These are phyloP conservation scores for Pristis pectinata DNA, from an alignment of 2,797 vertebrate genomes.

Conservation along the genomic window DNA sequence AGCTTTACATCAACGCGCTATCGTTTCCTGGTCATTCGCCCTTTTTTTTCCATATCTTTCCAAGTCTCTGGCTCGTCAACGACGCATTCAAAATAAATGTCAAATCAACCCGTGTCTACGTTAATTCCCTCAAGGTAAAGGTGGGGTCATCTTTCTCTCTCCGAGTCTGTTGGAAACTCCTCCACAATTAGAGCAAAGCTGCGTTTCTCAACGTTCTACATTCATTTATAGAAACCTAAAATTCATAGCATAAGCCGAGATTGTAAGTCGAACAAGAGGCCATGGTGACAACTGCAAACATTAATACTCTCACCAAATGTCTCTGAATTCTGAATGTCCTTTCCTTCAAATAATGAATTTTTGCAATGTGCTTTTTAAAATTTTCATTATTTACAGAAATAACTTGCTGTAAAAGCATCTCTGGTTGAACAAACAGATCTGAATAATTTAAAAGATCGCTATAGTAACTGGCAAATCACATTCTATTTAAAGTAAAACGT, in stretches of 20 bases:
- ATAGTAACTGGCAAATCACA: not conserved
- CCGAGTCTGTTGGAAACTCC: not conserved
- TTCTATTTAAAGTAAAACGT: not conserved
- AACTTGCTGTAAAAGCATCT: too few relatives aligned
- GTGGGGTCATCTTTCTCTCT: not conserved
- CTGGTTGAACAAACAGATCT: too few relatives aligned
- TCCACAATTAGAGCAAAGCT: not conserved
- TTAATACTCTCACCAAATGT: not conserved
- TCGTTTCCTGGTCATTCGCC: too few relatives aligned
- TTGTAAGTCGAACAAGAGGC: not conserved
- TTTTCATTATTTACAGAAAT: not conserved
- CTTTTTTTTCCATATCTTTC: not conserved
- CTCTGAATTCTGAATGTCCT: not conserved
- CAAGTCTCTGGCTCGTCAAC: not conserved
- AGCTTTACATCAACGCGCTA: too few relatives aligned
- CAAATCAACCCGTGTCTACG: not conserved
- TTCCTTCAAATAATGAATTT: not conserved
- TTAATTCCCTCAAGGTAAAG: not conserved
- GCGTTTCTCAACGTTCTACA: not conserved
- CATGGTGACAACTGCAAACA: not conserved
- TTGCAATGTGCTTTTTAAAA: not conserved
- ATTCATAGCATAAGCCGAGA: not conserved
- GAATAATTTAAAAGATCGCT: too few relatives aligned
- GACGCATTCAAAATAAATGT: not conserved
- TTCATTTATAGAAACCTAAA: not conserved